Evolutionary conservation across 2,797 vertebrate genomes (phyloP).

Genomic region (Fistularia commersonii): DNA sequence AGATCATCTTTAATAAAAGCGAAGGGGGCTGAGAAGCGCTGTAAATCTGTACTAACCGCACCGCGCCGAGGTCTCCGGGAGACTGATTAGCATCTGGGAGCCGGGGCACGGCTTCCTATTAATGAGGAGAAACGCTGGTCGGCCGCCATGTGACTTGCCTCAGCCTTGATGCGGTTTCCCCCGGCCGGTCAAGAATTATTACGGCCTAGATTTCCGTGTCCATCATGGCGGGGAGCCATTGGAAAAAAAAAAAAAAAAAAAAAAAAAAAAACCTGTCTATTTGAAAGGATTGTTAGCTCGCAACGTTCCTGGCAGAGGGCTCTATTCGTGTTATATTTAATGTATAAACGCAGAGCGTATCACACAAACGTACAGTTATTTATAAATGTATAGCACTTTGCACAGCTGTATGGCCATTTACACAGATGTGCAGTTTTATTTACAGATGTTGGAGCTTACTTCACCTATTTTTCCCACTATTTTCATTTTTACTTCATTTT

Average conservation of each 20-base stretch:
- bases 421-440: no score
- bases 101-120: conserved; percentile 78
- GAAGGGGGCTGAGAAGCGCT: conserved; percentile 80
- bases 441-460: no score
- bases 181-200: conserved; percentile 85
- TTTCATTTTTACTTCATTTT: no score
- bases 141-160: conserved; percentile 71
- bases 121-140: conserved; percentile 87
- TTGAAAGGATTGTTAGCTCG: conserved; percentile 84
- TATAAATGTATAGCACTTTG: no score
- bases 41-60: conserved; percentile 90
- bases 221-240: conserved; percentile 69
- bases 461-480: no score
- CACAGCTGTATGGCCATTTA: no score
- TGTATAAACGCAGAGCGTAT: no score
- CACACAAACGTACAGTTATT: no score
- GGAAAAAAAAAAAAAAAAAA: no score
- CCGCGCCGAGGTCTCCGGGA: conserved; percentile 89
- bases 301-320: conserved; percentile 73
- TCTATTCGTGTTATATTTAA: no score
- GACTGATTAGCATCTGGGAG: conserved; percentile 96
- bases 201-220: conserved; percentile 72
- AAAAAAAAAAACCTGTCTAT: no score
- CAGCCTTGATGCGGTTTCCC: conserved; percentile 88
- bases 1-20: conserved; percentile 96